Base-by-base conservation (phyloP, 2,888 invertebrate genomes). In the Cremastinae sp. region DNA sequence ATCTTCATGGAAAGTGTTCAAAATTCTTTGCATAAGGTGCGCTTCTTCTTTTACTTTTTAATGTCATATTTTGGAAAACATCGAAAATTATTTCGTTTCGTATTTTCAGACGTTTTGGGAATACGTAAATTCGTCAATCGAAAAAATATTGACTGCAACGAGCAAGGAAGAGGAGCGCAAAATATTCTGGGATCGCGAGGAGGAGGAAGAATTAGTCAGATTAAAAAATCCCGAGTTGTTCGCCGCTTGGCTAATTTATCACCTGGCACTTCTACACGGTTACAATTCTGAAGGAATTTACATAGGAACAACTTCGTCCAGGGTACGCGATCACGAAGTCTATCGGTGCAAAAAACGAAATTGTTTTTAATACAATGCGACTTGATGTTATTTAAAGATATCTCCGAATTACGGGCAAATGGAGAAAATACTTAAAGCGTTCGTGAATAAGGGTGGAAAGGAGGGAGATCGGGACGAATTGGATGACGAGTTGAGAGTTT, bases 401-500 rank as follows among this genome's bases (percentile, higher is more conserved):
- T 79, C 75, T 18, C 74, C 90, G 22, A 92, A 91, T 85, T 91
- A 90, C 73, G 85, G 86, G 16, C 85, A 91, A 69, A 80, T 91
- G n/a, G 92, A 92, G 80, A 87, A 83, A 47, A 85, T 90, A 22
- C 83, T 92, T 1, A 91, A 91, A 79, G 83, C 84, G 0, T 91
- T 91, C 76, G 83, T 92, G 0, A 90, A 85, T 53, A 89, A 84
- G 73, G 87, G 87, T n/a, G 84, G 85, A 0, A 89, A 88, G 74
- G 86, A 84, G 16, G 87, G 86, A 0, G 84, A 86, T 28, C 82
- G 88, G 35, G 89, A 90, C 35, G 90, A 90, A 55, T 88, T 88
- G 61, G 92, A 92, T 82, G 90, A 91, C 74, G 90, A 91, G 75
- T 83, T 91, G 2, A 88, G 91, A 22, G 84, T 90, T 0, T 90